These are phyloP conservation scores for Riparia riparia DNA, from an alignment of 2,113 vertebrate species.

Conservation along the genomic window DNA sequence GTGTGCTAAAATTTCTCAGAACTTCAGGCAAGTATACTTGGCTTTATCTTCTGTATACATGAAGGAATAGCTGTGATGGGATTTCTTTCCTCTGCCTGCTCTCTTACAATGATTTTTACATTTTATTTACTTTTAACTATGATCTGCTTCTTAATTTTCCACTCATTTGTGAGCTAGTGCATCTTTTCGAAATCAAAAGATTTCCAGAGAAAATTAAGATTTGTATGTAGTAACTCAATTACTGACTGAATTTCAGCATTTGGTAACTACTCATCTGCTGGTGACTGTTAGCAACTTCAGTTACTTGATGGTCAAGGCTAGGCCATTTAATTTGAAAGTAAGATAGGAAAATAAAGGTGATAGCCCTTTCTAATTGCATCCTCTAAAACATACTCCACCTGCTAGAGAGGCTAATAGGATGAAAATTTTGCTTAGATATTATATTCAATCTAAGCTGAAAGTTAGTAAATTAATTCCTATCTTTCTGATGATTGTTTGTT, in stretches of 20 bases:
- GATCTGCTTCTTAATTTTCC: background rate
- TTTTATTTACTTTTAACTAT: background rate
- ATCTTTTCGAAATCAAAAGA: background rate
- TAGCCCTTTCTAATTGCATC: background rate
- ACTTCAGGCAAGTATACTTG: background rate
- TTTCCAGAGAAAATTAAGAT: background rate
- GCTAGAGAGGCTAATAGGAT: background rate
- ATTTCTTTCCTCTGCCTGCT: background rate
- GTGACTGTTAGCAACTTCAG: background rate
- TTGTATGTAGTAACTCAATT: background rate
- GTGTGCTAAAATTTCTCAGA: background rate
- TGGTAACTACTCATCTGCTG: background rate
- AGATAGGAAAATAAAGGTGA: background rate
- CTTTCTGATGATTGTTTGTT: background rate
- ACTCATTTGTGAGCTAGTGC: background rate
- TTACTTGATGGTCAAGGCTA: background rate
- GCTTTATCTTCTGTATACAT: background rate
- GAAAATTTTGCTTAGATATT: background rate
- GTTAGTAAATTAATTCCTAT: background rate
- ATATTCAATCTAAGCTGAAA: background rate
- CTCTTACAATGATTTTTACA: background rate
- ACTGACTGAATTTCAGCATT: background rate
- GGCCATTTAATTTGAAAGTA: background rate
- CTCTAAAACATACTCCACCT: background rate
- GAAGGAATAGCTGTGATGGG: background rate